Evolutionary conservation across 2,797 vertebrate genomes (phyloP), one percentile per base, ranked within the genome.

Genomic region (Chelmon rostratus): DNA sequence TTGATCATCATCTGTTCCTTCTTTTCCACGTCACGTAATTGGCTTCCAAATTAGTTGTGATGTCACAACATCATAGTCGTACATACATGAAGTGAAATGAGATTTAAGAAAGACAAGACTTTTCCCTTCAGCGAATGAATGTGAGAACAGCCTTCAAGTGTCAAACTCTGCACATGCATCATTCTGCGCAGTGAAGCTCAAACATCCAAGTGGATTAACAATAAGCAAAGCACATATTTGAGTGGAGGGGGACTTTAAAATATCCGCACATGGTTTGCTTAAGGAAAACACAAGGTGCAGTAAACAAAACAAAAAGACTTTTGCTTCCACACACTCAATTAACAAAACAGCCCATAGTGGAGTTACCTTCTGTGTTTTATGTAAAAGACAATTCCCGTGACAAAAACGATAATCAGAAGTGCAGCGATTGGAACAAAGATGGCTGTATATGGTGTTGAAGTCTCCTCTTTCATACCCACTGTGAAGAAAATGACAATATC

Each of bases 321-420:
- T 28, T 23, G 18, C 21, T 12, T 1, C 13, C 44, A 2, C 42
- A 44, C 49, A 38, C 10, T 33, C 0, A 19, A 9, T 63, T 68
- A 23, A 50, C 1, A 66, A 58, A 61, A 5, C 0, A 53, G 47
- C 3, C 4, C 12, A 18, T 37, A 8, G 11, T 21, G 3, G 65
- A 33, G 3, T 80, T 77, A 89, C 83, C 86, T 87, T 81, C 69
- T 88, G 46, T 2, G 23, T 67, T 73, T 90, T 4, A 15, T 66
- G 59, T 0, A 76, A 49, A 50, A 10, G 9, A 88, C 3, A 42
- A 81, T 49, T n/a, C 65, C 87, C 70, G 3, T 2, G 2, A 71
- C 21, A 46, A 66, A 2, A 59, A 70, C 6, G 21, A 87, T 19
- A 57, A 85, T 35, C 59, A 90, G 7, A 54, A 88, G 15, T 8